A percentile compares a stretch with the other conserved stretches of the same genome.
phyloP scores from a whole-genome alignment of 1,140 invertebrate species.

The Drosophila sturtevanti region DNA sequence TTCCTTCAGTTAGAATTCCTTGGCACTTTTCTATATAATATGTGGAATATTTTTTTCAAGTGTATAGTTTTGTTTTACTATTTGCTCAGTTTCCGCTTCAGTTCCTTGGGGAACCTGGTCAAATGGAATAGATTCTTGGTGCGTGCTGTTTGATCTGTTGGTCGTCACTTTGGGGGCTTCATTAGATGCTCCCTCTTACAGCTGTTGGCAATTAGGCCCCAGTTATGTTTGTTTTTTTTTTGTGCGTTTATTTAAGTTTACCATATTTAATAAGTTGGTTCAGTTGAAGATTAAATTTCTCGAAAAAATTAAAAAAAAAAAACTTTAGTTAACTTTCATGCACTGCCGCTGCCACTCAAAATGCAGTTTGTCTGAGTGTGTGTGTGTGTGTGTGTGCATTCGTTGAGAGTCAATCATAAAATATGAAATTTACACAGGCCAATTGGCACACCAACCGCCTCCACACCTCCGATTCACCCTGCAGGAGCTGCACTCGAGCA shows the following conservation, averaged over 20 bases:
- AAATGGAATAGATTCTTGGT: constrained; percentile 32
- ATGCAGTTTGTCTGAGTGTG: not conserved
- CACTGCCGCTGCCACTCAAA: not conserved
- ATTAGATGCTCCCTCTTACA: constrained; percentile 54
- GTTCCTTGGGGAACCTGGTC: constrained; percentile 27
- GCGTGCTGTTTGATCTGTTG: constrained; percentile 58
- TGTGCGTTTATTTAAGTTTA: not conserved
- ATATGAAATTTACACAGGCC: constrained; percentile 67
- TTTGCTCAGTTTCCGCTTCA: constrained; percentile 55
- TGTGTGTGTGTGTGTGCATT: constrained; percentile 18
- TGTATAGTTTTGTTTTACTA: constrained; percentile 22
- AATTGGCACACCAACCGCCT: constrained; percentile 29
- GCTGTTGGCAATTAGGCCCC: not conserved
- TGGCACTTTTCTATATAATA: no score
- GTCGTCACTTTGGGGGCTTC: constrained; percentile 62
- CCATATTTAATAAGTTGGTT: constrained; percentile 4
- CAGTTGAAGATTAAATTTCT: not conserved
- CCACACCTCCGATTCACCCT: constrained; percentile 62
- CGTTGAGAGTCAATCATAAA: constrained; percentile 71
- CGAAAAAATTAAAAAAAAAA: no score
- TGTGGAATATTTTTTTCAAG: not conserved
- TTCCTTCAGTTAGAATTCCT: no score
- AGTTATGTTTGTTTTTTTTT: not conserved
- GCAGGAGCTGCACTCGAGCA: constrained; percentile 55
- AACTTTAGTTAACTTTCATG: constrained; percentile 7